phyloP scores from a whole-genome alignment of 2,888 invertebrate species.

The Cephus pygmeus region DNA sequence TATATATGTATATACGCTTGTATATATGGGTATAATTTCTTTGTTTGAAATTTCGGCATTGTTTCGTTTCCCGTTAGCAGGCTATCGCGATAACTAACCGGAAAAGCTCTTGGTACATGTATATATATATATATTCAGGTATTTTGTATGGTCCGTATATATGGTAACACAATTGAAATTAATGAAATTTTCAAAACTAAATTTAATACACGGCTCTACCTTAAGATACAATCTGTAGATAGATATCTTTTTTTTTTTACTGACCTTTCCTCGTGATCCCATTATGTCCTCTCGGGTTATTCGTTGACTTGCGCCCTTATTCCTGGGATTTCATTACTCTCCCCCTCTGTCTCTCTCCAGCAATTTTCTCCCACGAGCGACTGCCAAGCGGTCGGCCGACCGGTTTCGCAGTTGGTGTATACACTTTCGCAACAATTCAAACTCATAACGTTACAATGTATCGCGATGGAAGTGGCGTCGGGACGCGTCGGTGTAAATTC shows the following conservation, averaged over 20 bases:
- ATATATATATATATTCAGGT: too few relatives aligned
- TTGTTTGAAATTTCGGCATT: constrained; percentile 42
- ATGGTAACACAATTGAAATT: too few relatives aligned
- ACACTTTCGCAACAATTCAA: constrained; percentile 43
- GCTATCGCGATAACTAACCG: constrained; percentile 56
- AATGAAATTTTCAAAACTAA: too few relatives aligned
- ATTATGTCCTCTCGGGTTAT: too few relatives aligned
- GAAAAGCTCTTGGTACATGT: constrained; percentile 37
- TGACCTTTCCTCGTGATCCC: too few relatives aligned
- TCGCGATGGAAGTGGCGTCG: constrained; percentile 30
- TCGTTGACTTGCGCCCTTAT: too few relatives aligned
- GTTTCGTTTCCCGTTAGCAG: constrained; percentile 47
- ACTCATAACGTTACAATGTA: constrained; percentile 50
- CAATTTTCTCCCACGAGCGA: constrained; percentile 24
- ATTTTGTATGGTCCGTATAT: too few relatives aligned
- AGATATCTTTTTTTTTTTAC: too few relatives aligned
- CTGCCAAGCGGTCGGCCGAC: constrained; percentile 27
- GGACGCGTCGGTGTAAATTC: constrained; percentile 27
- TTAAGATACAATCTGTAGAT: too few relatives aligned
- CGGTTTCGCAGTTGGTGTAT: neutral
- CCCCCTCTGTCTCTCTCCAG: constrained; percentile 14
- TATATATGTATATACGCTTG: too few relatives aligned
- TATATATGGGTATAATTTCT: constrained; percentile 25
- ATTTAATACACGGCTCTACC: too few relatives aligned
- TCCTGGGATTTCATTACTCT: neutral